phyloP scores from a whole-genome alignment of 2,888 invertebrate genomes.

The Metacarcinus magister region DNA sequence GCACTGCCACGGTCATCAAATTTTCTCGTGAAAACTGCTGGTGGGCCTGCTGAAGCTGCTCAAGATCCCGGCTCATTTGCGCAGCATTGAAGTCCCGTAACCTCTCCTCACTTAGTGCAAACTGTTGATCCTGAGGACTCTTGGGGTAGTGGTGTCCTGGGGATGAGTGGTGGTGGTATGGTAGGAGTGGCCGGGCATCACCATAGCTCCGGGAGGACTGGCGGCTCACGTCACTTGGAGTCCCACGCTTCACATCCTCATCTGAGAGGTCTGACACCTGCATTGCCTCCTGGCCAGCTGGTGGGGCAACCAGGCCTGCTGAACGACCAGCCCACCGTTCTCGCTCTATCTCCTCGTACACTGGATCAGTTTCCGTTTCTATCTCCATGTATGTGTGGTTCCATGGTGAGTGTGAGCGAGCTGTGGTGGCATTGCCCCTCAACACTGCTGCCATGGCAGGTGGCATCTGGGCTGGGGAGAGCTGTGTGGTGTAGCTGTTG shows the following conservation, averaged over 20 bases:
- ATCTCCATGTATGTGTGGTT: constrained; percentile 93
- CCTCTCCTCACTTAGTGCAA: constrained; percentile 80
- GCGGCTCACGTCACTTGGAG: constrained; percentile 88
- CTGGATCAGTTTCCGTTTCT: constrained; percentile 87
- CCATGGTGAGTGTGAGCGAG: constrained; percentile 87
- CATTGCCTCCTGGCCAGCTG: constrained; percentile 86
- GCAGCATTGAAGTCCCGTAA: constrained; percentile 82
- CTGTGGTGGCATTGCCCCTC: constrained; percentile 72
- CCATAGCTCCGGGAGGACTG: constrained; percentile 91
- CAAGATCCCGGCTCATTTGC: constrained; percentile 81
- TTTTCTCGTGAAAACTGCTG: constrained; percentile 81
- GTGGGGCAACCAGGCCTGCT: constrained; percentile 57
- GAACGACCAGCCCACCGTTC: constrained; percentile 80
- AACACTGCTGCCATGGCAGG: constrained; percentile 77
- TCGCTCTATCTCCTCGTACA: constrained; percentile 87
- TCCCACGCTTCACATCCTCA: constrained; percentile 89
- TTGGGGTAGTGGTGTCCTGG: constrained; percentile 73
- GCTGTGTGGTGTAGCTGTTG: constrained; percentile 78
- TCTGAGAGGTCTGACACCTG: constrained; percentile 92
- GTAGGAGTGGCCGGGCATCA: constrained; percentile 89
- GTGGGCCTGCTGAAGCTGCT: constrained; percentile 80
- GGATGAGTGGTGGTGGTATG: constrained; percentile 79
- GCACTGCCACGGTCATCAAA: constrained; percentile 82
- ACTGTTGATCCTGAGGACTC: constrained; percentile 77
- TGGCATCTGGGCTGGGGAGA: constrained; percentile 76